Evolutionary conservation across 2,888 invertebrate species (phyloP), one percentile per base, ranked within the genome.

Genomic region (Hybos culiciformis): DNA sequence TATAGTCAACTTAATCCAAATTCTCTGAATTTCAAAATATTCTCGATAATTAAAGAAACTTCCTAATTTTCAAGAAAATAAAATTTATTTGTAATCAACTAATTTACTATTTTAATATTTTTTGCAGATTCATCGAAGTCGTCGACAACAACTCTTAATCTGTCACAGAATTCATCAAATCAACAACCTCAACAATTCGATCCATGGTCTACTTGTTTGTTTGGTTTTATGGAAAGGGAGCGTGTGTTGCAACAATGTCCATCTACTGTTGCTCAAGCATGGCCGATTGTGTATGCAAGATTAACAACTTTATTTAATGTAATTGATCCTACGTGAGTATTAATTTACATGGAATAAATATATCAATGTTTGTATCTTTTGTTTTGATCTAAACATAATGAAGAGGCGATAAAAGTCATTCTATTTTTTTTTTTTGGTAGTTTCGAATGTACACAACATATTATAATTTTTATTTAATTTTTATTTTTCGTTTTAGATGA

Each of bases 221-320:
- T 91, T 59, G 91, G 86, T 5, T 83, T 96, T 54, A 68, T 96
- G 56, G 90, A 93, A 59, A 76, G 84, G 18, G 83, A 81, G 47
- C 77, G 83, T 44, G 79, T 94, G 39, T 75, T 90, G 17, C 78
- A 82, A 12, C 72, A 78, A 26, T 96, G 94, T 58, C 85, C 90
- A 0, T 78, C 83, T 19, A 88, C 91, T 2, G 77, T 91, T 1
- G 75, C 81, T 34, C 88, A 92, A 58, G 87, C 94, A 4, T 99
- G 98, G 98, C 92, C 96, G 0, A 83, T 93, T 45, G 82, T 93
- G 20, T 94, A 87, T 69, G 80, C 85, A 0, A 74, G 97, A 52
- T 78, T 97, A 42, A 90, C 87, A 54, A 83, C 90, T 0, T 73
- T 97, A 3, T 94, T 86, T 64, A 82, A 85, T 32, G 87, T 93